Conservation (phyloP, 2,113 vertebrate species). For the Ranitomeya variabilis region DNA sequence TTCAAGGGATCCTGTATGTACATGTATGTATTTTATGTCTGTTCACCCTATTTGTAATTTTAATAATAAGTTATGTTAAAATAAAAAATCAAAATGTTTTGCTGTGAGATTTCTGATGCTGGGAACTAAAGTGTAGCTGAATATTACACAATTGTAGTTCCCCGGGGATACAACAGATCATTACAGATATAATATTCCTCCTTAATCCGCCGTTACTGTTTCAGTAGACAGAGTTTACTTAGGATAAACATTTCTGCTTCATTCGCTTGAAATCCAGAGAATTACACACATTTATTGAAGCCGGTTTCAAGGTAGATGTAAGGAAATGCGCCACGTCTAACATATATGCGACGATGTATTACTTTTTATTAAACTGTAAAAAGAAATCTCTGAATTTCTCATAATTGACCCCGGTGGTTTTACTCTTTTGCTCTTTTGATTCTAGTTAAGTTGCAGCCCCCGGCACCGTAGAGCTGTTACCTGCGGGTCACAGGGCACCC, state of each 20-base stretch:
- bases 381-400: neutral
- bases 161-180: neutral
- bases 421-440: neutral
- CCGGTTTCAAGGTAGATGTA: neutral
- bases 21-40: neutral
- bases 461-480: conserved; percentile 32
- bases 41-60: no score
- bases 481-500: conserved; percentile 23
- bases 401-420: neutral
- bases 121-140: neutral
- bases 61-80: neutral
- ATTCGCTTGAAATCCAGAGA: conserved; percentile 14
- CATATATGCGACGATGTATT: neutral
- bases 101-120: neutral
- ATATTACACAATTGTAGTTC: conserved; percentile 7
- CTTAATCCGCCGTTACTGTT: conserved; percentile 18
- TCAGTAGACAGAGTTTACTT: neutral
- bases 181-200: neutral
- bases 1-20: no score
- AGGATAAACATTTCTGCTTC: conserved; percentile 5
- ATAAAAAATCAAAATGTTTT: neutral
- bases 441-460: neutral
- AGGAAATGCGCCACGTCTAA: neutral
- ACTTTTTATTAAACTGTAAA: neutral
- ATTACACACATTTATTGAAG: conserved; percentile 13